Base-by-base conservation (phyloP, 2,797 vertebrate species). In the Gallinago stenura region DNA sequence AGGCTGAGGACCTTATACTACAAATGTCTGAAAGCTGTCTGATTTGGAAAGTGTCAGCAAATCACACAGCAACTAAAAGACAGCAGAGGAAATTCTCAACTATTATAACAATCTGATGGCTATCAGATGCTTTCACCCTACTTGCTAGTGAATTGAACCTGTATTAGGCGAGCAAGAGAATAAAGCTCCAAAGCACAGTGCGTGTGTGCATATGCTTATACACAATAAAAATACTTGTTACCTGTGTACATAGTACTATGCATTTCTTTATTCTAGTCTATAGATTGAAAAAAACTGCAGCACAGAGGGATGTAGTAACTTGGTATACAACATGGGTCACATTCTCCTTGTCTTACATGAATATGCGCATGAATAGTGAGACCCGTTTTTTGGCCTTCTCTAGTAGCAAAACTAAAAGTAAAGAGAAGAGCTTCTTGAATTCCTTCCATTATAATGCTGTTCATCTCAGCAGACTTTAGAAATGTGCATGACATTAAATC, bases 281-380 rank as follows among this genome's bases (percentile, higher is more conserved):
- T 62, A 76, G 35, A 71, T 3, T 51, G 19, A 61, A 83, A 41
- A 88, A 5, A 37, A 2, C 7, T 14, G 7, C 73, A 73, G 20
- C 26, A 66, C 16, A 64, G 62, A 65, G 22, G 37, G 33, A 20
- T 61, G 45, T 66, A 77, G 65, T 77, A 84, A 87, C 43, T 60
- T 64, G 22, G 33, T 85, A 8, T 46, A 48, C 39, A 90, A 56
- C 53, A 16, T 41, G 62, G 46, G 31, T 82, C 62, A 60, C 70
- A 25, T 43, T 87, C 62, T 94, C 39, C 35, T 94, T 90, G 78
- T 87, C 56, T 89, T 64, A 68, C 22, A 68, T 83, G 86, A 79
- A 83, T 85, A 93, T 60, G 51, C 1, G 0, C 43, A 46, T 58
- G 14, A 90, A 76, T 72, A 91, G 88, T 46, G 51, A 84, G 83